Conservation (phyloP, 1,140 invertebrate genomes). For the Triops longicaudatus region DNA sequence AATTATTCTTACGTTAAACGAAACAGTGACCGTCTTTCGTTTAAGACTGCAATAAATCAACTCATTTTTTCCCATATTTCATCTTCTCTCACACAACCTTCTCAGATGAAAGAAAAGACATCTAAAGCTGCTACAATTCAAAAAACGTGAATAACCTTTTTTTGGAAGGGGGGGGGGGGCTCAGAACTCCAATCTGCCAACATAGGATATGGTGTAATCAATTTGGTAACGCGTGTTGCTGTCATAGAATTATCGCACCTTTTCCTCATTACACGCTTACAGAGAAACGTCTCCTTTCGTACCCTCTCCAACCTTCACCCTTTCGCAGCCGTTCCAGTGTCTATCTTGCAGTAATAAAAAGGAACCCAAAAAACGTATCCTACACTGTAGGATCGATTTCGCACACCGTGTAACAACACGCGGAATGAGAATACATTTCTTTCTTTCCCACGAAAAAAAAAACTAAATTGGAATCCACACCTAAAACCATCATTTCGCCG, state of each 20-base stretch:
- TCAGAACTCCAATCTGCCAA: not conserved
- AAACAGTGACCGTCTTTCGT: no score
- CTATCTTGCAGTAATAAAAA: not conserved
- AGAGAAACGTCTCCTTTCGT: not conserved
- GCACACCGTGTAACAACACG: not conserved
- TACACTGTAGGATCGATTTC: not conserved
- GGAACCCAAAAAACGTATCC: not conserved
- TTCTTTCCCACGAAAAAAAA: not conserved
- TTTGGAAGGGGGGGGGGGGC: no score
- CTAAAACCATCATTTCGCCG: not conserved
- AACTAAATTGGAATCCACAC: not conserved
- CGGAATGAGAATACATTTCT: not conserved
- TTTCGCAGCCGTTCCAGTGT: no score
- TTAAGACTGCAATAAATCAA: not conserved
- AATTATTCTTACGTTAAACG: no score
- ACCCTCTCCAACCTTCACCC: no score
- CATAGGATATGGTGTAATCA: not conserved
- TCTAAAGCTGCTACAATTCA: not conserved
- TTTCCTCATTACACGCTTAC: not conserved
- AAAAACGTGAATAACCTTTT: not conserved
- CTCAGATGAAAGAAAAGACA: not conserved
- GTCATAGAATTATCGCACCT: conserved; percentile 1
- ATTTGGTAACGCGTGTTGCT: not conserved
- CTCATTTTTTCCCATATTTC: not conserved
- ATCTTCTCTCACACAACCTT: not conserved